phyloP scores from a whole-genome alignment of 2,888 invertebrate genomes.

The Fabriciana adippe region DNA sequence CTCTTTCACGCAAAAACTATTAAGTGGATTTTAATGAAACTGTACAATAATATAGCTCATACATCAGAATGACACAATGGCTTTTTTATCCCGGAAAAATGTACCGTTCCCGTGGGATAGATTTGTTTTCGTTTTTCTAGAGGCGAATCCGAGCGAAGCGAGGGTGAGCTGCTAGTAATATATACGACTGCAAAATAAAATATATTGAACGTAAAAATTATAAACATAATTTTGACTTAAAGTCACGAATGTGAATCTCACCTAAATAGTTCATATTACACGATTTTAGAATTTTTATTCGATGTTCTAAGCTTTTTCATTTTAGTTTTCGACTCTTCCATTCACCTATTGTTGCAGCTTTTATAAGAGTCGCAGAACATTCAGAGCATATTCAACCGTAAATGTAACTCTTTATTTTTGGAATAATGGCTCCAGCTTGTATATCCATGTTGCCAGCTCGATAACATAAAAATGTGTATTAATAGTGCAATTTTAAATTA shows the following conservation, averaged over 20 bases:
- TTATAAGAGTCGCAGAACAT: slow-evolving; percentile 28
- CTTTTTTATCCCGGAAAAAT: no score
- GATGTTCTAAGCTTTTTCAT: slow-evolving; percentile 17
- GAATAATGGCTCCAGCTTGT: slow-evolving; percentile 9
- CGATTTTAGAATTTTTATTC: slow-evolving; percentile 19
- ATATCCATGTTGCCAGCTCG: background rate
- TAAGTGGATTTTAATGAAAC: no score
- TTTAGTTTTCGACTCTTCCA: slow-evolving; percentile 21
- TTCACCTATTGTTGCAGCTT: slow-evolving; percentile 30
- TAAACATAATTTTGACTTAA: background rate
- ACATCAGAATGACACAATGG: no score
- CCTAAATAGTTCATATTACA: slow-evolving; percentile 10
- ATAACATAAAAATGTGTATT: background rate
- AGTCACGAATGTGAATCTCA: background rate
- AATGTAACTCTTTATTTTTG: slow-evolving; percentile 28
- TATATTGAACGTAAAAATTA: no score
- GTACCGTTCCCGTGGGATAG: no score
- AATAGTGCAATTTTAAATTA: background rate
- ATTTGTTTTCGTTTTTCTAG: no score
- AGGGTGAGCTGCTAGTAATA: no score
- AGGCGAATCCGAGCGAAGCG: no score
- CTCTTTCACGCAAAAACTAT: no score
- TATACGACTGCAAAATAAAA: no score
- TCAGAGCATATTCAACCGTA: slow-evolving; percentile 28
- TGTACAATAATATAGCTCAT: no score